Base-by-base conservation (phyloP, 2,797 vertebrate genomes). In the Micromesistius poutassou region DNA sequence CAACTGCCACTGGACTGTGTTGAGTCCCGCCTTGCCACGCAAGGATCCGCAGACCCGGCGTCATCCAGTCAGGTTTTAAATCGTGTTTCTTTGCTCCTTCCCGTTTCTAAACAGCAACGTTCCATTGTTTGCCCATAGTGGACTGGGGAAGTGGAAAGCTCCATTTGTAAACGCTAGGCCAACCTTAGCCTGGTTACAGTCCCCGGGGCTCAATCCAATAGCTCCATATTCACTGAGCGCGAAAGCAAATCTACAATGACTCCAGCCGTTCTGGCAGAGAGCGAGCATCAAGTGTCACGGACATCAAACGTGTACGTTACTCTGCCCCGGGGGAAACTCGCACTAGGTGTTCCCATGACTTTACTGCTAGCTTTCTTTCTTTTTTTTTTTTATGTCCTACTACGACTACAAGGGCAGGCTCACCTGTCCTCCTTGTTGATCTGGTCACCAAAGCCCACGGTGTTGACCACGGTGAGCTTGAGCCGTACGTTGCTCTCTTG, bases 371-470 rank as follows among this genome's bases (percentile, higher is more conserved):
- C n/a, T 28, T 25, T n/a, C n/a, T n/a, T 28, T 70, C 35, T 9
- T 7, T 10, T 2, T 38, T 9, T 7, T 10, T 3, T 38, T 36
- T 13, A 78, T 10, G 35, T 7, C 5, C 30, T 33, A 71, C 22
- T n/a, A 28, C 10, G 74, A 31, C n/a, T 55, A 22, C 1, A 28
- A 31, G n/a, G n/a, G n/a, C 1, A 1, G 13, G 62, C 55, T 88
- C 88, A 99, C 98, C 98, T 98, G 92, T 99, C 96, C 78, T 99
- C 97, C 90, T 99, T 99, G 90, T 99, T 99, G 84, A 99, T 99
- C 90, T 99, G 97, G 89, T 98, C 97, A 40, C 97, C 97, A 75
- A 99, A 99, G 77, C 97, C 98, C 78, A 98, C 96, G 0, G 96
- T 97, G 94, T 96, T 97, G 74, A 99, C 97, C 0, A 98, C 92